Conservation (phyloP, 2,888 invertebrate genomes). For the Lepetodrilus schrolli region DNA sequence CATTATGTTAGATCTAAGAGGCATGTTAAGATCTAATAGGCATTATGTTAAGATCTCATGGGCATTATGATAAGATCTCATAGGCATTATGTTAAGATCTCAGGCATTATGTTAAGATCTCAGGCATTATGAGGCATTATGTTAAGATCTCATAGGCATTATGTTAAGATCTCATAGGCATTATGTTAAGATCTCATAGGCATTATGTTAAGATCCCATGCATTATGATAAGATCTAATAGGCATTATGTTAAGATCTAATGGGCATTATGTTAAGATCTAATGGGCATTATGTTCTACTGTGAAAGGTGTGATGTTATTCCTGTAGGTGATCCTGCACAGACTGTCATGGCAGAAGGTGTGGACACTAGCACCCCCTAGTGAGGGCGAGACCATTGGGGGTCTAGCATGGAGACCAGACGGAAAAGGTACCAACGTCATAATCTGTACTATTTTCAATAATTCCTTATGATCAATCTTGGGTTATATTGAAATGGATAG, state of each 20-base stretch:
- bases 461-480: no score
- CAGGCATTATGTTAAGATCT: no score
- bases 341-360: constrained; percentile 94
- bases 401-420: constrained; percentile 94
- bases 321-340: constrained; percentile 80
- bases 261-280: background rate
- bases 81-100: no score
- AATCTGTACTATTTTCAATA: no score
- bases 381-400: constrained; percentile 84
- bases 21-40: background rate
- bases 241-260: background rate
- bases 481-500: no score
- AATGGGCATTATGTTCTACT: background rate
- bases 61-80: background rate
- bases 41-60: background rate
- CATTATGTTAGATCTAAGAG: no score
- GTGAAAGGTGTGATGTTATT: background rate
- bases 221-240: background rate
- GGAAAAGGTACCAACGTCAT: constrained; percentile 87
- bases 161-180: no score
- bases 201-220: no score
- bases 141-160: no score
- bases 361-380: constrained; percentile 87
- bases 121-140: no score
- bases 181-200: no score